Conservation (phyloP, 2,888 invertebrate species). For the Phasia obesa region DNA sequence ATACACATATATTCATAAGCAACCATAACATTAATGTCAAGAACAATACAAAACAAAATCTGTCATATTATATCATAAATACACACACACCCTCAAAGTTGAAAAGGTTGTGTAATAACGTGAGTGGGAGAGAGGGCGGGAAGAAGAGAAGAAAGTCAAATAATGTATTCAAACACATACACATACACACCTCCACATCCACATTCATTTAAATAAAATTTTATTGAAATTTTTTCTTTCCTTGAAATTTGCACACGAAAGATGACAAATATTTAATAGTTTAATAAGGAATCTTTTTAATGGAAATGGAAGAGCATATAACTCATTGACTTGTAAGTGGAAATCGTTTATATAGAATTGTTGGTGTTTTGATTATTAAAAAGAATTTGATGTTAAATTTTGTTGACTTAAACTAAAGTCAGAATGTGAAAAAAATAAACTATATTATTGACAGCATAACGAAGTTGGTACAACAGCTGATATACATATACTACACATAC, state of each 20-base stretch:
- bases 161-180: not conserved
- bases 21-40: slow-evolving; percentile 45
- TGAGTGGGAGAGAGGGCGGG: not conserved
- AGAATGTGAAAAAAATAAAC: no score
- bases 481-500: no score
- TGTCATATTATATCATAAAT: slow-evolving; percentile 5
- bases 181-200: not conserved
- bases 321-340: no score
- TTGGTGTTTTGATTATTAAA: no score
- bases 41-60: slow-evolving; percentile 43
- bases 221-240: slow-evolving; percentile 29
- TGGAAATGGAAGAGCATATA: not conserved
- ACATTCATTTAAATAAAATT: slow-evolving; percentile 26
- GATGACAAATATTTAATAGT: slow-evolving; percentile 43
- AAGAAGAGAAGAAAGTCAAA: not conserved
- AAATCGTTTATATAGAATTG: no score
- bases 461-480: no score
- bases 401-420: no score
- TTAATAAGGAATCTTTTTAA: not conserved
- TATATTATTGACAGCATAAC: no score
- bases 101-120: not conserved
- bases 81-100: not conserved
- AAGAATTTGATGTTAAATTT: no score
- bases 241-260: slow-evolving; percentile 9
- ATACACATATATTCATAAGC: no score